Conservation (phyloP, 2,888 invertebrate species). For the Napeogenes sylphis region DNA sequence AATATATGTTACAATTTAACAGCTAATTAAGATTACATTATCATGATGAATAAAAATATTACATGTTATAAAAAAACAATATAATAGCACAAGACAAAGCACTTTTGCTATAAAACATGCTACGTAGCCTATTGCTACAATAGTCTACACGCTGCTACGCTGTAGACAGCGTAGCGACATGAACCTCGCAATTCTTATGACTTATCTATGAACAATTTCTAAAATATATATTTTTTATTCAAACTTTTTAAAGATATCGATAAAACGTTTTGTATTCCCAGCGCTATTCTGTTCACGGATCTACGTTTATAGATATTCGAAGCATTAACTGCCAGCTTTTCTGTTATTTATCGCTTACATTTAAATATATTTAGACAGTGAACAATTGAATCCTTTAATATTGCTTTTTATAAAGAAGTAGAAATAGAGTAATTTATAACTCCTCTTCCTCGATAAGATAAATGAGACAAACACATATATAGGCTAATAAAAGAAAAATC, state of each 20-base stretch:
- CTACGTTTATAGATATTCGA: slow-evolving; percentile 42
- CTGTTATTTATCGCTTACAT: slow-evolving; percentile 45
- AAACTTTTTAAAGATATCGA: slow-evolving; percentile 17
- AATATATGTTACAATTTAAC: not conserved
- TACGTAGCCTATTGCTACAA: slow-evolving; percentile 12
- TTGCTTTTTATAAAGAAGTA: too few species aligned
- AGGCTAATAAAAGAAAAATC: slow-evolving; percentile 15
- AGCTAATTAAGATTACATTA: too few species aligned
- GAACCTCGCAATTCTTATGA: not conserved
- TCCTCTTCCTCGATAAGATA: too few species aligned
- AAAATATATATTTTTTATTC: too few species aligned
- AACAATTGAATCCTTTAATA: slow-evolving; percentile 5
- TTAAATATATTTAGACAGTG: slow-evolving; percentile 34
- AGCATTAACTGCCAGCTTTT: slow-evolving; percentile 47
- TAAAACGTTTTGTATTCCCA: slow-evolving; percentile 20
- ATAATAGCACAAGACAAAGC: not conserved
- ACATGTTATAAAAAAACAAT: slow-evolving; percentile 16
- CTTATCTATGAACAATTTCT: not conserved
- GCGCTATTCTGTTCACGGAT: slow-evolving; percentile 19
- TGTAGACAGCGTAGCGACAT: slow-evolving; percentile 23
- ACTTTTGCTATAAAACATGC: slow-evolving; percentile 14
- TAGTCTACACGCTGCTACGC: slow-evolving; percentile 19
- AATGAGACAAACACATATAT: not conserved
- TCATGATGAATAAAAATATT: slow-evolving; percentile 10
- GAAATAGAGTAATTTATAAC: too few species aligned